These are phyloP conservation scores for Echinops telfairi DNA, from an alignment of 2,113 vertebrate species.

Conservation along the genomic window DNA sequence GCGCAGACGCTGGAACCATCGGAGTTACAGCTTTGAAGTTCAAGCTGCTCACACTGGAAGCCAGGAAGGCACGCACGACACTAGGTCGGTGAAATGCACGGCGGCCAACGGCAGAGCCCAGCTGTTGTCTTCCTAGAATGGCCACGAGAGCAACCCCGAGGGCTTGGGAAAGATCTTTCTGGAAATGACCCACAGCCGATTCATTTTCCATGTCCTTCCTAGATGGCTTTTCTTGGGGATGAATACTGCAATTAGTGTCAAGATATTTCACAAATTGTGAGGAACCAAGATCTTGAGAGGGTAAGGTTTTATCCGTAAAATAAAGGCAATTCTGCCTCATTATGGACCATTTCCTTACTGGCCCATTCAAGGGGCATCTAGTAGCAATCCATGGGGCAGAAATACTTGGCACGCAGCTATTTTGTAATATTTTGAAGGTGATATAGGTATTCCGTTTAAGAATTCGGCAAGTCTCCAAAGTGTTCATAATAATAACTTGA, in stretches of 20 bases:
- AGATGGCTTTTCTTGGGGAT: constrained; percentile 82
- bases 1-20: background rate
- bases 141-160: too few relatives aligned
- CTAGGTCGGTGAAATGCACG: background rate
- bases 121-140: too few relatives aligned
- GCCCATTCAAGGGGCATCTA: background rate
- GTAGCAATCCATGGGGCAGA: background rate
- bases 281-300: constrained; percentile 78
- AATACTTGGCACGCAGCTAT: background rate
- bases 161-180: background rate
- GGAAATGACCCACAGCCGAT: background rate
- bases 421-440: background rate
- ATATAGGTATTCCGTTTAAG: background rate
- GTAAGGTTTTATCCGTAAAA: constrained; percentile 74
- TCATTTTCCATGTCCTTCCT: background rate
- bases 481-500: background rate
- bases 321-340: background rate
- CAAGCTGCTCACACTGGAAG: background rate
- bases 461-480: background rate
- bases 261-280: constrained; percentile 84
- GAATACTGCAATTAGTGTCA: constrained; percentile 86
- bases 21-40: background rate
- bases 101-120: too few relatives aligned
- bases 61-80: accelerated
- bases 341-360: background rate